Evolutionary conservation across 35 echinoderm and acorn worm genomes (phyloP).

Genomic region (Ophioderma brevispina): DNA sequence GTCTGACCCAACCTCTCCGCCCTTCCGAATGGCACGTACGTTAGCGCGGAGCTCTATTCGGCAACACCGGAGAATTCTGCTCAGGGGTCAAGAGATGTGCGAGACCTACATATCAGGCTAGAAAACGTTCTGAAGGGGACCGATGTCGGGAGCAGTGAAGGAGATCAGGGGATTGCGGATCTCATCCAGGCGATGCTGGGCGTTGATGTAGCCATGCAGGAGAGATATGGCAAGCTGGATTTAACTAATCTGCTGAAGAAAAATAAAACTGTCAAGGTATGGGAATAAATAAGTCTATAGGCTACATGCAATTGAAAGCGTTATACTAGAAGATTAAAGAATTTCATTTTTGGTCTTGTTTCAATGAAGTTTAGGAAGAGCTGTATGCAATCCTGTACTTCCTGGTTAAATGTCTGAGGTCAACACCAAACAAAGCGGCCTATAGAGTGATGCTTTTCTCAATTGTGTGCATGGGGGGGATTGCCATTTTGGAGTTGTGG

Average conservation of each 20-base stretch:
- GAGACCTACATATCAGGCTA: slow-evolving; percentile 23
- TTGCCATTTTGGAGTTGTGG: too few species aligned
- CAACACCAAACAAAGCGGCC: too few species aligned
- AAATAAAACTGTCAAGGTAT: slow-evolving; percentile 32
- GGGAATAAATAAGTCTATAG: too few species aligned
- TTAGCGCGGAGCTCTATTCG: not conserved
- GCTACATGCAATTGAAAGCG: too few species aligned
- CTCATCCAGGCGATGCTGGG: not conserved
- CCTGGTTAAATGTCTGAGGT: too few species aligned
- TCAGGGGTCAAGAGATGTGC: not conserved
- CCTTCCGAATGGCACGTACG: not conserved
- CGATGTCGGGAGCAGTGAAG: not conserved
- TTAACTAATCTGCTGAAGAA: slow-evolving; percentile 25
- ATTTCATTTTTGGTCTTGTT: too few species aligned
- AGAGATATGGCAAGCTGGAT: slow-evolving; percentile 12
- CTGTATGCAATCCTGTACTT: too few species aligned
- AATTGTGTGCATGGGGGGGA: too few species aligned
- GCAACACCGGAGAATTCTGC: not conserved
- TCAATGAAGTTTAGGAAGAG: too few species aligned
- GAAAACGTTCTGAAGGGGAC: slow-evolving; percentile 13
- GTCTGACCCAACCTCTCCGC: not conserved
- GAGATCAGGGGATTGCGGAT: not conserved
- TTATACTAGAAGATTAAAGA: too few species aligned
- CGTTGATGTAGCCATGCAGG: not conserved
- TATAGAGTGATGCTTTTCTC: too few species aligned